phyloP scores from a whole-genome alignment of 2,888 invertebrate species.

The Ceriagrion tenellum region DNA sequence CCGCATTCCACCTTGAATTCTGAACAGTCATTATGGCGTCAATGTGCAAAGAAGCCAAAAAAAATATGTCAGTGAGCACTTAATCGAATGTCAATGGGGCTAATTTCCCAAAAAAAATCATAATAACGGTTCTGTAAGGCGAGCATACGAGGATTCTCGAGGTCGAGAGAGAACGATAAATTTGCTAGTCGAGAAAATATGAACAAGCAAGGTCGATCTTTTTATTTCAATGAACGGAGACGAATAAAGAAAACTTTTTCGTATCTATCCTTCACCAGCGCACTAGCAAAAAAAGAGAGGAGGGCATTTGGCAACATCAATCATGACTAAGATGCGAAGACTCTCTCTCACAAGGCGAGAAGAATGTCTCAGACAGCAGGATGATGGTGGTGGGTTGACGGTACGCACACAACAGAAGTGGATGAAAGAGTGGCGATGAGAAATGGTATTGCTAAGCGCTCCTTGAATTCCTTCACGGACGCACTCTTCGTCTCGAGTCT shows the following conservation, averaged over 20 bases:
- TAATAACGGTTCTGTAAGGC: neutral
- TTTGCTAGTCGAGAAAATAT: neutral
- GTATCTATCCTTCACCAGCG: neutral
- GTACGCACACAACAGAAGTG: neutral
- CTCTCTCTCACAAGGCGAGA: neutral
- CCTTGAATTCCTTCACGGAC: neutral
- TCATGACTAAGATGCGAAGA: neutral
- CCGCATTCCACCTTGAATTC: neutral
- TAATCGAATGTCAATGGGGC: neutral
- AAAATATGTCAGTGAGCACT: neutral
- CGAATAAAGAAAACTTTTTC: neutral
- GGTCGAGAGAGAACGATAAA: neutral
- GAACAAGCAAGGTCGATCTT: neutral
- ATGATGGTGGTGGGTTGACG: neutral
- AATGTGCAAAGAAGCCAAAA: neutral
- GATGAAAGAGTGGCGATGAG: neutral
- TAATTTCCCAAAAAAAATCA: neutral
- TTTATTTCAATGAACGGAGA: neutral
- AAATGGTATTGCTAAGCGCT: conserved; percentile 9
- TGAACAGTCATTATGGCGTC: neutral
- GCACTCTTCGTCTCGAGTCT: neutral
- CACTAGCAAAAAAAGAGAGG: neutral
- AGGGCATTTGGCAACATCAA: neutral
- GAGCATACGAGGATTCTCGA: neutral
- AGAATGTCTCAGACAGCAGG: neutral